phyloP scores from a whole-genome alignment of 2,113 vertebrate species.

The Apaloderma vittatum region DNA sequence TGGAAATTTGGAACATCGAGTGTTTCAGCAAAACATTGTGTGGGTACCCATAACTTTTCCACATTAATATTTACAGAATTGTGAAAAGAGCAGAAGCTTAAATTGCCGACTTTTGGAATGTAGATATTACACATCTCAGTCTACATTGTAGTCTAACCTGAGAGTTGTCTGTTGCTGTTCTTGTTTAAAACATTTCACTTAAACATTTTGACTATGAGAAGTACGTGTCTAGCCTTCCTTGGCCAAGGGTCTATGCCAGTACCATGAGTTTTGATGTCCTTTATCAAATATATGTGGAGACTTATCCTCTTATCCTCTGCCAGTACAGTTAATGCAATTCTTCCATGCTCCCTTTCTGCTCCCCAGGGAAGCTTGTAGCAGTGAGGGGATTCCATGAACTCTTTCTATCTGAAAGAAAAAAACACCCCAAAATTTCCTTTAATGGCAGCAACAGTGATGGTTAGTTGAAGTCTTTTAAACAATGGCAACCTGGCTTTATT shows the following conservation, averaged over 20 bases:
- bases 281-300: conserved; percentile 48
- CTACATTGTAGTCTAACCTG: not conserved
- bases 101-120: not conserved
- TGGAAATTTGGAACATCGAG: not conserved
- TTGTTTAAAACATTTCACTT: not conserved
- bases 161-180: not conserved
- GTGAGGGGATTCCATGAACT: conserved; percentile 32
- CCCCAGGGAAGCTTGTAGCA: conserved; percentile 34
- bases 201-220: not conserved
- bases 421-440: not conserved
- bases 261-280: conserved; percentile 62
- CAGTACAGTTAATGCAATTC: not conserved
- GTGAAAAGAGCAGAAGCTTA: not conserved
- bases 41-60: not conserved
- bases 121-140: not conserved
- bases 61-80: not conserved
- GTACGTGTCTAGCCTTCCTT: conserved; percentile 30
- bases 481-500: not conserved
- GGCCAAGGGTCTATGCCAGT: conserved; percentile 68
- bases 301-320: conserved; percentile 61
- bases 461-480: not conserved
- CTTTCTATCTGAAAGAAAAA: conserved; percentile 52
- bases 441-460: not conserved
- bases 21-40: not conserved
- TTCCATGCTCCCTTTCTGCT: conserved; percentile 41